phyloP scores from a whole-genome alignment of 2,888 invertebrate genomes.

The Tuberolachnus salignus region DNA sequence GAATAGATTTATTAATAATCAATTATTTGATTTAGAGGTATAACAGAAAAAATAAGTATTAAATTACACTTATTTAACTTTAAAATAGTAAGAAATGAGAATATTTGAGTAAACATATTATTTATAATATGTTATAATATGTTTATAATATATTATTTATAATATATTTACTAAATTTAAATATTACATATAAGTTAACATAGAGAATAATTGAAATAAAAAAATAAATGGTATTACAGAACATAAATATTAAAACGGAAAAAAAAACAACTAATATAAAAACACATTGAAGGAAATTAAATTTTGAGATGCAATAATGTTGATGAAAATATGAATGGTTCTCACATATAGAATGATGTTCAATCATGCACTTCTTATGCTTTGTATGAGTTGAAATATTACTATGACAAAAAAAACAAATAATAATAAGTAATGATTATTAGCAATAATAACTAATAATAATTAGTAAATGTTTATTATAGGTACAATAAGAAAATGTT shows the following conservation, averaged over 20 bases:
- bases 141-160: too few species aligned
- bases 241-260: constrained; percentile 11
- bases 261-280: constrained; percentile 28
- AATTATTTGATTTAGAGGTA: neutral
- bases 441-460: neutral
- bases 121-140: too few species aligned
- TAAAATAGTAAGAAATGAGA: too few species aligned
- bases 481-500: too few species aligned
- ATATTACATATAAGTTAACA: too few species aligned
- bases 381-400: constrained; percentile 97
- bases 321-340: constrained; percentile 29
- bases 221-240: constrained; percentile 17
- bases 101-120: too few species aligned
- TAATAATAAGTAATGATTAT: constrained; percentile 19
- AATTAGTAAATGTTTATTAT: too few species aligned
- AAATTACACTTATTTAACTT: neutral
- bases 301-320: constrained; percentile 40
- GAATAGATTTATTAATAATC: constrained; percentile 14
- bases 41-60: neutral
- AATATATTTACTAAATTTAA: too few species aligned
- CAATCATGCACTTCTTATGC: constrained; percentile 74
- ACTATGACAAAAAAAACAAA: constrained; percentile 68
- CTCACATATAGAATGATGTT: neutral
- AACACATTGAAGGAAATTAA: constrained; percentile 18
- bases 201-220: neutral